These are phyloP conservation scores for Heterotis niloticus DNA, from an alignment of 2,113 vertebrate genomes.

Conservation along the genomic window DNA sequence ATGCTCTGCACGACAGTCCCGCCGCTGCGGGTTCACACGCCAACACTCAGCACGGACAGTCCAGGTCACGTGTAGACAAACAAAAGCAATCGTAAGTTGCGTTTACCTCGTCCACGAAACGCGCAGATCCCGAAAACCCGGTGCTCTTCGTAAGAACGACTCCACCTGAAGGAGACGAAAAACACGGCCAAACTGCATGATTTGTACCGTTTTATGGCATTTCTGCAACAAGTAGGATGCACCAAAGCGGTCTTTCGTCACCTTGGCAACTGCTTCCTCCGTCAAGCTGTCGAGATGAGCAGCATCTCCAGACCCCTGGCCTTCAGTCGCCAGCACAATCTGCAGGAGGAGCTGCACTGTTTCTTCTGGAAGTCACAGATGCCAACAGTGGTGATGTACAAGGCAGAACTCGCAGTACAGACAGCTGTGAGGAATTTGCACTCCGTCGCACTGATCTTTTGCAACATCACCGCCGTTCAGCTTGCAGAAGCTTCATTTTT, in stretches of 20 bases:
- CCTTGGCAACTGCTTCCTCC: conserved; percentile 17
- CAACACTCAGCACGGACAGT: neutral
- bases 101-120: conserved; percentile 65
- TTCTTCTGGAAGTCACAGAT: conserved; percentile 48
- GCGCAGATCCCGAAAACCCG: conserved; percentile 60
- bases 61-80: neutral
- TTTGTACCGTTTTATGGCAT: neutral
- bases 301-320: conserved; percentile 30
- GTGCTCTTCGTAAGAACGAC: conserved; percentile 53
- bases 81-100: neutral
- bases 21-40: conserved; percentile 47
- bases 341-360: conserved; percentile 61
- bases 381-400: neutral
- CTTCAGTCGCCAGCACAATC: conserved; percentile 54
- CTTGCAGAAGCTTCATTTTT: too few relatives aligned
- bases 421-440: too few relatives aligned
- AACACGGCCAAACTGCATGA: neutral
- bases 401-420: too few relatives aligned
- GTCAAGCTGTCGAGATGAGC: conserved; percentile 30
- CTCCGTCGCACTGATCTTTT: too few relatives aligned
- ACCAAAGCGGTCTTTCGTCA: neutral
- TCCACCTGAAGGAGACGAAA: conserved; percentile 49
- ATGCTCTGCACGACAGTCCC: conserved; percentile 62
- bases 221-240: neutral
- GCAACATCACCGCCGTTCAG: too few relatives aligned